These are phyloP conservation scores for Apteryx mantelli DNA, from an alignment of 2,113 vertebrate genomes.

Conservation along the genomic window DNA sequence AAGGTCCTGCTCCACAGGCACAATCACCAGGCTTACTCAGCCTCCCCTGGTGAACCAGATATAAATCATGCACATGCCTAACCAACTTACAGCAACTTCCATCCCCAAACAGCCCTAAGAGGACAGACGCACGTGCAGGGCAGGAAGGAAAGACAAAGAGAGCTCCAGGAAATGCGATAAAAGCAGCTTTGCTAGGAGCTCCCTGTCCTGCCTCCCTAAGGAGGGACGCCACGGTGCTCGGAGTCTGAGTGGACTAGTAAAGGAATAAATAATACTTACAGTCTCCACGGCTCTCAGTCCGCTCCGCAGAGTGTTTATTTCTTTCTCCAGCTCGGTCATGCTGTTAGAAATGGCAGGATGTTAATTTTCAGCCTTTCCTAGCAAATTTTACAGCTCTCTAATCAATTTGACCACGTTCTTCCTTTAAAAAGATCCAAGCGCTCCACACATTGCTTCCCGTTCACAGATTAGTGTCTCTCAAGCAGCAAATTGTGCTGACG, in stretches of 20 bases:
- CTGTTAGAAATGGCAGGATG: conserved; percentile 77
- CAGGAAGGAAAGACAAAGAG: conserved; percentile 44
- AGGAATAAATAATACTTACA: conserved; percentile 81
- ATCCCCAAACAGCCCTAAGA: not conserved
- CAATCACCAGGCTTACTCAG: not conserved
- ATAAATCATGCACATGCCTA: not conserved
- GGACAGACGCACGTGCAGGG: not conserved
- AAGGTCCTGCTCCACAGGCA: not conserved
- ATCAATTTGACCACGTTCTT: not conserved
- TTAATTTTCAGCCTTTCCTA: conserved; percentile 46
- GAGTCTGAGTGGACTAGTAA: not conserved
- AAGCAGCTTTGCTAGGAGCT: conserved; percentile 16
- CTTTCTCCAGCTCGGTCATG: conserved; percentile 98
- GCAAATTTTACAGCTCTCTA: not conserved
- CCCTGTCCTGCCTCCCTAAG: not conserved
- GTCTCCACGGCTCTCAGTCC: conserved; percentile 93
- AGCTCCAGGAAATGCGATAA: conserved; percentile 56
- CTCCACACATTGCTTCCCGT: not conserved
- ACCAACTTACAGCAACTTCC: not conserved
- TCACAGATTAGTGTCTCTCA: fast-evolving
- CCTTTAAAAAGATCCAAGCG: not conserved
- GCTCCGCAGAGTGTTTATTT: conserved; percentile 91
- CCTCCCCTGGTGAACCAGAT: not conserved
- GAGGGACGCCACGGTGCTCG: not conserved
- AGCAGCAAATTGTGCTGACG: not conserved